Conservation (phyloP, 2,888 invertebrate genomes). For the Ligdia adustata region DNA sequence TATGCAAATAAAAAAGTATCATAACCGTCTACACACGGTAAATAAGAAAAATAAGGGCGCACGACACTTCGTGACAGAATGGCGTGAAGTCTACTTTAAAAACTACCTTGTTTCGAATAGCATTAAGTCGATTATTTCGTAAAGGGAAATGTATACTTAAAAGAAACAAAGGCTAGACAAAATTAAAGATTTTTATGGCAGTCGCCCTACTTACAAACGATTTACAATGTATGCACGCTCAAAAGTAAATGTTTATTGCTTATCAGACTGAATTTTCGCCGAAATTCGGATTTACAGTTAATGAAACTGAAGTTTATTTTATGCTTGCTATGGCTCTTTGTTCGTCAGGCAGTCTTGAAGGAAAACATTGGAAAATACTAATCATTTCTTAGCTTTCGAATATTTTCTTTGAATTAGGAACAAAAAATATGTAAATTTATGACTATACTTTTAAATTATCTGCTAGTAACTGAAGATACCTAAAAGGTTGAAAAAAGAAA, state of each 20-base stretch:
- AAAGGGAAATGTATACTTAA: conserved; percentile 45
- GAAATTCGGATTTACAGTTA: too few species aligned
- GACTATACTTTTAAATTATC: too few species aligned
- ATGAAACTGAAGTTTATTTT: too few species aligned
- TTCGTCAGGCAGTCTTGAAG: too few species aligned
- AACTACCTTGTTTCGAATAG: conserved; percentile 33
- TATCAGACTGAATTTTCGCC: neutral
- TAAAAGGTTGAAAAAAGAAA: too few species aligned
- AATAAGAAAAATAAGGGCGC: conserved; percentile 65
- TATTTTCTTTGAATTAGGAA: too few species aligned
- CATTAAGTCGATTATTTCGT: conserved; percentile 37
- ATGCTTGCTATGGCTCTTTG: too few species aligned
- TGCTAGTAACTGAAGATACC: too few species aligned
- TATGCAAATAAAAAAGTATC: conserved; percentile 32
- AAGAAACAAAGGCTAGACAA: conserved; percentile 60
- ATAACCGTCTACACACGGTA: conserved; percentile 23
- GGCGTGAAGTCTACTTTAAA: conserved; percentile 53
- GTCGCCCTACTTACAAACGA: conserved; percentile 50
- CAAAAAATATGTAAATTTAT: too few species aligned
- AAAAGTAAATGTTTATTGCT: conserved; percentile 11
- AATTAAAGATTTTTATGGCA: conserved; percentile 56
- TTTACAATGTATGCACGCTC: conserved; percentile 34
- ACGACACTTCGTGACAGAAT: conserved; percentile 71
- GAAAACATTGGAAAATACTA: too few species aligned
- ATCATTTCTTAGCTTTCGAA: too few species aligned